Percentiles rank a stretch among this genome's conserved stretches.
Evolutionary conservation across 2,797 vertebrate genomes (phyloP).

Genomic region (Centropyge bicolor): DNA sequence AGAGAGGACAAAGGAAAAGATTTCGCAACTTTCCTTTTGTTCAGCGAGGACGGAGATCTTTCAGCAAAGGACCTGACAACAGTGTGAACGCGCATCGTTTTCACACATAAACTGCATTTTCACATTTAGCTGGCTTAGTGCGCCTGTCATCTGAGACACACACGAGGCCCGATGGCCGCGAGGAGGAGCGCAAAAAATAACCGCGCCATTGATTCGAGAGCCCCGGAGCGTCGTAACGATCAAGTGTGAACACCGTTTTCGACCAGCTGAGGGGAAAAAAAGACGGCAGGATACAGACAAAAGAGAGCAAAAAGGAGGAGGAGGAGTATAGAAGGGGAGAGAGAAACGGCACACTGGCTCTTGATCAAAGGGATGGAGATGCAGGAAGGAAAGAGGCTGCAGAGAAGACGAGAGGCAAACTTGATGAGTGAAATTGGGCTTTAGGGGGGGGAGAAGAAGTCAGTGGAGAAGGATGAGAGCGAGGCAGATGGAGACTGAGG

Average conservation of each 20-base stretch:
- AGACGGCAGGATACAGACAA: slow-evolving; percentile 48
- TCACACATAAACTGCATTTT: slow-evolving; percentile 18
- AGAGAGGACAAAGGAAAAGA: not conserved
- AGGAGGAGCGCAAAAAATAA: slow-evolving; percentile 63
- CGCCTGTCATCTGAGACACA: slow-evolving; percentile 36
- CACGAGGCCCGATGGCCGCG: slow-evolving; percentile 40
- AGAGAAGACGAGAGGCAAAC: slow-evolving; percentile 55
- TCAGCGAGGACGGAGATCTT: not conserved
- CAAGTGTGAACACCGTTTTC: slow-evolving; percentile 62
- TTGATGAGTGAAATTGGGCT: slow-evolving; percentile 59
- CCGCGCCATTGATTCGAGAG: slow-evolving; percentile 62
- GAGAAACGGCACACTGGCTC: slow-evolving; percentile 63
- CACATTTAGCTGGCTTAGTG: slow-evolving; percentile 12
- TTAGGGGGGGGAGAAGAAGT: slow-evolving; percentile 51
- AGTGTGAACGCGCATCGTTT: not conserved
- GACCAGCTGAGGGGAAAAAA: slow-evolving; percentile 51
- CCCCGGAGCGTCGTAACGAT: slow-evolving; percentile 55
- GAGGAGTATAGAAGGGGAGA: slow-evolving; percentile 51
- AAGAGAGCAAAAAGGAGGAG: slow-evolving; percentile 52
- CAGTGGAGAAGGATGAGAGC: slow-evolving; percentile 52
- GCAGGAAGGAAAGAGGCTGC: slow-evolving; percentile 63
- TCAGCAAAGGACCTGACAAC: not conserved
- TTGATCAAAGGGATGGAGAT: slow-evolving; percentile 71
- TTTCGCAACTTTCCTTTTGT: not conserved
- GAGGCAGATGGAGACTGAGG: slow-evolving; percentile 47